Evolutionary conservation across 2,797 vertebrate genomes (phyloP).

Genomic region (Menidia menidia): DNA sequence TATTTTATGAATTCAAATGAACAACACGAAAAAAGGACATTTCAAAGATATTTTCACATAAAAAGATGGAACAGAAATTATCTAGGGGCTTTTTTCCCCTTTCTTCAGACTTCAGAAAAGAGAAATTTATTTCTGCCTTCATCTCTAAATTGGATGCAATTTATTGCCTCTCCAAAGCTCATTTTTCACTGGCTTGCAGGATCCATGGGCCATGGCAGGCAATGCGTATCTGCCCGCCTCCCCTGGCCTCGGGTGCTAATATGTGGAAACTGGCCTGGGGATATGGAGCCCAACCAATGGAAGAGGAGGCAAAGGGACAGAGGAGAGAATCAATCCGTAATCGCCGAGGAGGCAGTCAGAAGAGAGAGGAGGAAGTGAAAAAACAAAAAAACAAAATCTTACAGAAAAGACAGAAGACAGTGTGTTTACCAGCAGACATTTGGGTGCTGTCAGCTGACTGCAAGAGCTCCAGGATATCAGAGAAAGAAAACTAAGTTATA

Average conservation of each 20-base stretch:
- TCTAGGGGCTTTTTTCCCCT: slow-evolving; percentile 73
- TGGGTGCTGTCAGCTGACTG: slow-evolving; percentile 80
- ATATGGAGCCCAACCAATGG: slow-evolving; percentile 80
- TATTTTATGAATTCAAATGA: slow-evolving; percentile 81
- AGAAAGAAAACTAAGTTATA: slow-evolving; percentile 78
- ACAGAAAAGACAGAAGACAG: slow-evolving; percentile 68
- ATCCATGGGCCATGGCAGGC: slow-evolving; percentile 83
- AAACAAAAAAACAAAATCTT: slow-evolving; percentile 28
- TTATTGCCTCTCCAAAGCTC: slow-evolving; percentile 89
- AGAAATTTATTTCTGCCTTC: slow-evolving; percentile 90
- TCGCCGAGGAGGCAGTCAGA: slow-evolving; percentile 72
- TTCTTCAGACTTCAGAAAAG: slow-evolving; percentile 86
- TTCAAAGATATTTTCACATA: slow-evolving; percentile 81
- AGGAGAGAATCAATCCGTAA: slow-evolving; percentile 84
- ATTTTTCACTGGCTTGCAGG: slow-evolving; percentile 86
- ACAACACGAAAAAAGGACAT: slow-evolving; percentile 77
- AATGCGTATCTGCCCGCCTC: slow-evolving; percentile 84
- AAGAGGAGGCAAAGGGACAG: slow-evolving; percentile 78
- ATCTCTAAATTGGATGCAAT: slow-evolving; percentile 91
- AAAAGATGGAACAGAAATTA: slow-evolving; percentile 80
- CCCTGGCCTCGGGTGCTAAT: slow-evolving; percentile 85
- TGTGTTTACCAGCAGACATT: slow-evolving; percentile 81
- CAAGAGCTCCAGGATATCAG: slow-evolving; percentile 76
- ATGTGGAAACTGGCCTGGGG: slow-evolving; percentile 85
- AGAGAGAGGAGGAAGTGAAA: slow-evolving; percentile 53